phyloP scores from a whole-genome alignment of 1,140 invertebrate genomes.

The Orius laevigatus region DNA sequence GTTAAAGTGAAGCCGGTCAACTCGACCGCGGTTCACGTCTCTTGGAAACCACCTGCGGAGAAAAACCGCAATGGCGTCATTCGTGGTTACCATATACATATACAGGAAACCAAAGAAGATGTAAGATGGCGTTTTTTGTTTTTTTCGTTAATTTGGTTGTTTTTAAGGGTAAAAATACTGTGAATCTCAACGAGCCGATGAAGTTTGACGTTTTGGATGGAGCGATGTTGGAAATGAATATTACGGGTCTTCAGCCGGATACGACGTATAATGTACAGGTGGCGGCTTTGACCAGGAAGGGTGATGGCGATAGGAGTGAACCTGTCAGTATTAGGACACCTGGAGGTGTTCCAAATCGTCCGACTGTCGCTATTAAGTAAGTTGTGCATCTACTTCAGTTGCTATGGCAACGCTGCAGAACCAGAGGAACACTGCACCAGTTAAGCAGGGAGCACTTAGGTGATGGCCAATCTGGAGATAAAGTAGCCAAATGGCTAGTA shows the following conservation, averaged over 20 bases:
- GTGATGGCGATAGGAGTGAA: constrained; percentile 76
- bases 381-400: too few relatives aligned
- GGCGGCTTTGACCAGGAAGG: constrained; percentile 82
- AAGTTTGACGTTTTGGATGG: constrained; percentile 68
- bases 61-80: constrained; percentile 93
- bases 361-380: constrained; percentile 72
- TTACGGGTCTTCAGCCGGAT: constrained; percentile 79
- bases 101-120: constrained; percentile 78
- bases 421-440: too few relatives aligned
- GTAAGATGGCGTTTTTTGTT: constrained; percentile 28
- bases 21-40: constrained; percentile 80
- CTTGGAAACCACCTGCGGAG: constrained; percentile 76
- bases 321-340: constrained; percentile 73
- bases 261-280: constrained; percentile 86
- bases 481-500: constrained; percentile 3
- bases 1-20: constrained; percentile 75
- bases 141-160: background rate
- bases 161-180: constrained; percentile 51
- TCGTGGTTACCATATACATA: constrained; percentile 87
- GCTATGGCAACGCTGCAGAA: too few relatives aligned
- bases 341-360: constrained; percentile 79
- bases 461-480: background rate
- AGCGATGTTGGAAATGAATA: constrained; percentile 58
- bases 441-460: too few relatives aligned
- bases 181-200: constrained; percentile 71